A percentile compares a stretch with the other conserved stretches of the same genome.
Evolutionary conservation across 2,113 vertebrate species (phyloP).

Genomic region (Edolisoma coerulescens): DNA sequence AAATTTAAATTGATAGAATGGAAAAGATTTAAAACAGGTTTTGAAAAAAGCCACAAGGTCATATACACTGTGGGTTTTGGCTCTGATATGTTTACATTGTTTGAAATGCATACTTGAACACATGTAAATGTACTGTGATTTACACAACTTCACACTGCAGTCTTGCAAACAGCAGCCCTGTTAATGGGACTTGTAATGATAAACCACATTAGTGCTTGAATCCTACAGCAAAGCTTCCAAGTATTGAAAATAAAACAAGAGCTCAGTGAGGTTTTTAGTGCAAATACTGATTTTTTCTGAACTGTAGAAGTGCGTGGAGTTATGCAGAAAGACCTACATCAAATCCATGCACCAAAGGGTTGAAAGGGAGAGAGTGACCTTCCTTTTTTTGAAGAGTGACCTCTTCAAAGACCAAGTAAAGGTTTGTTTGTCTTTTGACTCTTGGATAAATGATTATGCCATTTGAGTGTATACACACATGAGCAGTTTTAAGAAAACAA

Average conservation of each 20-base stretch:
- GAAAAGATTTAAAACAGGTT: background rate
- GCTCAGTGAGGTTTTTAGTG: background rate
- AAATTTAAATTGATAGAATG: background rate
- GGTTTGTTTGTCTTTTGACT: background rate
- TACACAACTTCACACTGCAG: background rate
- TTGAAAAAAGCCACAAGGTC: background rate
- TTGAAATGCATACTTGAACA: background rate
- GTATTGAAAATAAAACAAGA: background rate
- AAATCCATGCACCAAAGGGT: background rate
- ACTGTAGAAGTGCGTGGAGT: background rate
- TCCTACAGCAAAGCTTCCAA: background rate
- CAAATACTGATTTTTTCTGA: background rate
- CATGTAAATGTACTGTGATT: background rate
- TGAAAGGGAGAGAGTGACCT: background rate
- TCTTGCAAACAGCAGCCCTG: background rate
- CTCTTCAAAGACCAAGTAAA: background rate
- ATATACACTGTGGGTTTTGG: background rate
- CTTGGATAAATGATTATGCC: background rate
- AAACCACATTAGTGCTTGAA: background rate
- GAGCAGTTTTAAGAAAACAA: background rate
- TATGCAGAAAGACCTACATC: background rate
- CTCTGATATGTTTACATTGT: background rate
- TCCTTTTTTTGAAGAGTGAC: slow-evolving; percentile 3
- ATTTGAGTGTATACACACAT: background rate
- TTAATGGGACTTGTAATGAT: background rate